Percentiles rank a stretch among this genome's conserved stretches.
Evolutionary conservation across 2,888 invertebrate species (phyloP).

Genomic region (Caenorhabditis afra): DNA sequence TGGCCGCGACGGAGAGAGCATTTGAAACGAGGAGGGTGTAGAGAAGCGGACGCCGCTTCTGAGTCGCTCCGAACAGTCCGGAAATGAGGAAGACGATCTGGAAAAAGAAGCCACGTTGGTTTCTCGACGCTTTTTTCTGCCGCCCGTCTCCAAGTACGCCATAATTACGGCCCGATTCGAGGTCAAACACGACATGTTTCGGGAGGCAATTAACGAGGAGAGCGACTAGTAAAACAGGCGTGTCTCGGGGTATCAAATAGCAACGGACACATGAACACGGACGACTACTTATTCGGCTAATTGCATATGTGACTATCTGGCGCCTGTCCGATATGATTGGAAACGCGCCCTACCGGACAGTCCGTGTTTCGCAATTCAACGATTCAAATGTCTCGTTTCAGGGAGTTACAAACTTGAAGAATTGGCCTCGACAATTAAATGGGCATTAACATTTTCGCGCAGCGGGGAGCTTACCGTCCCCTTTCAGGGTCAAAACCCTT

Average conservation of each 20-base stretch:
- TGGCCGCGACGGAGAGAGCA: conserved; percentile 68
- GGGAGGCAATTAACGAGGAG: conserved; percentile 8
- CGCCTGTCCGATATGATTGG: not conserved
- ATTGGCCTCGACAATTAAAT: conserved; percentile 22
- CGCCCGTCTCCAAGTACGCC: not conserved
- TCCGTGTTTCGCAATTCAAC: too few relatives aligned
- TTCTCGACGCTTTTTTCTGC: not conserved
- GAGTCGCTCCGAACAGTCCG: conserved; percentile 73
- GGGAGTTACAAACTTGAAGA: conserved; percentile 3
- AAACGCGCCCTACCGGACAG: too few relatives aligned
- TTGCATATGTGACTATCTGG: conserved; percentile 1
- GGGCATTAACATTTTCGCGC: conserved; percentile 44
- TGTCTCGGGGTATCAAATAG: not conserved
- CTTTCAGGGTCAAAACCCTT: conserved; percentile 30
- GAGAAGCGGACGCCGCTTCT: conserved; percentile 71
- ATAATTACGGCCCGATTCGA: conserved; percentile 37
- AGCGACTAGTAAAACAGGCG: not conserved
- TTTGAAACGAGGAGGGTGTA: conserved; percentile 65
- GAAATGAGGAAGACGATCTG: conserved; percentile 73
- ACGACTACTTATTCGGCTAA: too few relatives aligned
- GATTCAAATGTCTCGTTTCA: too few relatives aligned
- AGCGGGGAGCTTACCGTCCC: conserved; percentile 38
- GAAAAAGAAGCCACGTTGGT: conserved; percentile 13
- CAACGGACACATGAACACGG: too few relatives aligned
- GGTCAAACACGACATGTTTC: conserved; percentile 44